phyloP scores from a whole-genome alignment of 2,113 vertebrate genomes.

The Pristiophorus japonicus region DNA sequence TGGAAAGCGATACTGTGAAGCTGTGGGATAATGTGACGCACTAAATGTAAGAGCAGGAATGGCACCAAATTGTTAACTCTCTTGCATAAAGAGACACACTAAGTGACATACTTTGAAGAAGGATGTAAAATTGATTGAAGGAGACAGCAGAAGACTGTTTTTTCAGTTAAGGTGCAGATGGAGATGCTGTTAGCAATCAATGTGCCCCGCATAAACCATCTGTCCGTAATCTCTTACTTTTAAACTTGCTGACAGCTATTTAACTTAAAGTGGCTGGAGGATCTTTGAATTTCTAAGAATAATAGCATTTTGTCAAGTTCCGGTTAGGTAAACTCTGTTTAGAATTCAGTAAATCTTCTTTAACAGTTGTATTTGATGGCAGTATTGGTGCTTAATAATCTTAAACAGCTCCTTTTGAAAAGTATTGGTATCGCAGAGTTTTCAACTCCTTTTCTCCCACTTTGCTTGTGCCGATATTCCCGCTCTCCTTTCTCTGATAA shows the following conservation, averaged over 20 bases:
- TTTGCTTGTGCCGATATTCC: background rate
- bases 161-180: background rate
- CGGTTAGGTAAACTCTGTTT: background rate
- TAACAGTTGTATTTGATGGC: background rate
- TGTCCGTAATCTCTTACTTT: background rate
- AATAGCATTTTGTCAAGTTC: background rate
- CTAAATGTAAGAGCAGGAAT: background rate
- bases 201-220: background rate
- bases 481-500: background rate
- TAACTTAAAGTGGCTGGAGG: background rate
- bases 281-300: background rate
- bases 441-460: background rate
- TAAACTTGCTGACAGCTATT: constrained; percentile 15
- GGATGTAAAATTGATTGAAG: constrained; percentile 17
- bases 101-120: background rate
- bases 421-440: background rate
- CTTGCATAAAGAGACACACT: background rate
- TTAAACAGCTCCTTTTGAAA: background rate
- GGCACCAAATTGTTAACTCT: background rate
- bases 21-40: background rate
- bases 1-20: background rate
- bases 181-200: background rate
- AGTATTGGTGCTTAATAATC: background rate
- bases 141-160: background rate
- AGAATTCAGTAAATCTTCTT: background rate